Conservation (phyloP, 2,113 vertebrate genomes). For the Otolemur garnettii region DNA sequence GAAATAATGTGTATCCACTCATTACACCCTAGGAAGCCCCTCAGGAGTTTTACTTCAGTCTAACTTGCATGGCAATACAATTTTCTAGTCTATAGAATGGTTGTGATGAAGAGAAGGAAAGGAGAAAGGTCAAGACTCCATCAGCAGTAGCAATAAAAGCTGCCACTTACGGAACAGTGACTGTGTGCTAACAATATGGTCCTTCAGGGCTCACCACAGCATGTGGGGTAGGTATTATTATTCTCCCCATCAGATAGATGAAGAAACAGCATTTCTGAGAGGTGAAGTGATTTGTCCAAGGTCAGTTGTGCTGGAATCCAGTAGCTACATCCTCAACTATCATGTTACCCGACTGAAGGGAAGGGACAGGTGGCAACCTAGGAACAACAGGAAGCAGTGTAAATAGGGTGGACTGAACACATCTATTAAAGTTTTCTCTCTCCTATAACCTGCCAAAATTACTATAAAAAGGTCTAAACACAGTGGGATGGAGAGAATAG, state of each 20-base stretch:
- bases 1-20: neutral
- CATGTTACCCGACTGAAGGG: neutral
- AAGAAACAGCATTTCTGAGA: constrained; percentile 29
- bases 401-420: neutral
- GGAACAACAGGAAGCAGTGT: neutral
- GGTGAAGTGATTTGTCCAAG: neutral
- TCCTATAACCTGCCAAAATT: neutral
- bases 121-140: neutral
- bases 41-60: neutral
- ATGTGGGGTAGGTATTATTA: neutral
- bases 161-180: neutral
- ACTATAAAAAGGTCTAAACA: neutral
- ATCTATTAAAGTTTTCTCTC: neutral
- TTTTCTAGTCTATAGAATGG: neutral
- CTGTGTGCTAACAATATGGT: neutral
- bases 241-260: neutral
- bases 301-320: neutral
- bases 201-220: neutral
- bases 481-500: neutral
- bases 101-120: neutral
- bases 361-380: neutral
- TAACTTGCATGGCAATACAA: neutral
- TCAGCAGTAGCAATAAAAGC: neutral
- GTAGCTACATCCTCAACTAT: neutral
- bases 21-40: neutral